phyloP scores from a whole-genome alignment of 2,888 invertebrate species.

The Tenthredo amoena region DNA sequence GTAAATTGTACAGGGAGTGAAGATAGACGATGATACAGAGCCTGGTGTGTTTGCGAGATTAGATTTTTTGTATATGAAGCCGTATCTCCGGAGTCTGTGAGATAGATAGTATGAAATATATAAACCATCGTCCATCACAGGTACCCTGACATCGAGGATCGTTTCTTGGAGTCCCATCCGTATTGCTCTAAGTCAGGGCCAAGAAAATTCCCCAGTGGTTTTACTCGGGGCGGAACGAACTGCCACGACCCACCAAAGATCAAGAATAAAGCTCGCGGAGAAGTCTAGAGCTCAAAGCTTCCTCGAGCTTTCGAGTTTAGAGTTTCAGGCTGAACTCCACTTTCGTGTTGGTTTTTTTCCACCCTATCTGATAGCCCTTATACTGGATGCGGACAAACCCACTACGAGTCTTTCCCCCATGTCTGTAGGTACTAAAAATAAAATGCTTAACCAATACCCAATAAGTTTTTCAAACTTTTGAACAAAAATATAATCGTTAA shows the following conservation, averaged over 20 bases:
- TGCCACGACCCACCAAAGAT: constrained; percentile 10
- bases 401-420: not conserved
- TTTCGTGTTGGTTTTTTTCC: constrained; percentile 8
- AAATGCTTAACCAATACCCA: not conserved
- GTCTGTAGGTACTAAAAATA: not conserved
- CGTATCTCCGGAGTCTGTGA: not conserved
- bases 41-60: not conserved
- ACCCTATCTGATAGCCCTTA: constrained; percentile 7
- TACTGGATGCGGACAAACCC: not conserved
- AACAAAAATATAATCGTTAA: not conserved
- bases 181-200: not conserved
- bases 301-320: constrained; percentile 34
- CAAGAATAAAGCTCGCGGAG: constrained; percentile 36
- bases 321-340: constrained; percentile 23
- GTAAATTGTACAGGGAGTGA: no score
- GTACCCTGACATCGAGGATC: constrained; percentile 33
- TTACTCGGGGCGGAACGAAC: constrained; percentile 24
- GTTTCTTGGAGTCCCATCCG: constrained; percentile 33
- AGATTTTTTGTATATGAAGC: not conserved
- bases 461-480: not conserved
- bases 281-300: constrained; percentile 37
- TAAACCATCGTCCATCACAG: constrained; percentile 33
- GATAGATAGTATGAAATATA: constrained; percentile 7
- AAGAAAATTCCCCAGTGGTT: constrained; percentile 30
- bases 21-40: not conserved